Evolutionary conservation across 2,797 vertebrate genomes (phyloP), one percentile per base, ranked within the genome.

Genomic region (Leuciscus waleckii): DNA sequence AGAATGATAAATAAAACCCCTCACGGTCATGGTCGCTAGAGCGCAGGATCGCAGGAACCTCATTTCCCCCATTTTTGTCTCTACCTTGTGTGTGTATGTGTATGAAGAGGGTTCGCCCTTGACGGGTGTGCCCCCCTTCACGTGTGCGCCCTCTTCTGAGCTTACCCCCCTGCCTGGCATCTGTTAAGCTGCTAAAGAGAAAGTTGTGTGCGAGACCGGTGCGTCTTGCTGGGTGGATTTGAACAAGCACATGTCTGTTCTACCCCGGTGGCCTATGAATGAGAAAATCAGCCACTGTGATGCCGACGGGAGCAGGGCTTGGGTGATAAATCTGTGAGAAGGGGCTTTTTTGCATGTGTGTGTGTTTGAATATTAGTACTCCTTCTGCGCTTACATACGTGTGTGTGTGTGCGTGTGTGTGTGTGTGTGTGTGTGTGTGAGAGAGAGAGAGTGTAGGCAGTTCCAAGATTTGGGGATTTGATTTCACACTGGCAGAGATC

Each of bases 241-340:
- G 95, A 95, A 96, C 95, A 96, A 96, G 94, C 95, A 91, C 92
- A 93, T 93, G 94, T 93, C 95, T 96, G 95, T 96, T 96, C 95
- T 96, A 95, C 95, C 95, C 94, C 95, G 95, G 94, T 96, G 95
- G 95, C 95, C 95, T 96, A 96, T 96, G 95, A 96, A 96, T 96
- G 94, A 96, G 95, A 96, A 96, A 96, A 95, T 95, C 95, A 96
- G 95, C 93, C 95, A 96, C 95, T 96, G 95, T 96, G 95, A 93
- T 95, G 93, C 93, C 94, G 94, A 95, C 87, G 88, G 90, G 90
- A 91, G 88, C 88, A 87, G 90, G 88, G 87, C 94, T 94, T 92
- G 92, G 92, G 94, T 95, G 94, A 96, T 96, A 96, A 96, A 96
- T 96, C 94, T 95, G 94, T 91, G 93, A 95, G 94, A 93, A 93